Evolutionary conservation across 2,797 vertebrate genomes (phyloP), one percentile per base, ranked within the genome.

Genomic region (Okamejei kenojei): DNA sequence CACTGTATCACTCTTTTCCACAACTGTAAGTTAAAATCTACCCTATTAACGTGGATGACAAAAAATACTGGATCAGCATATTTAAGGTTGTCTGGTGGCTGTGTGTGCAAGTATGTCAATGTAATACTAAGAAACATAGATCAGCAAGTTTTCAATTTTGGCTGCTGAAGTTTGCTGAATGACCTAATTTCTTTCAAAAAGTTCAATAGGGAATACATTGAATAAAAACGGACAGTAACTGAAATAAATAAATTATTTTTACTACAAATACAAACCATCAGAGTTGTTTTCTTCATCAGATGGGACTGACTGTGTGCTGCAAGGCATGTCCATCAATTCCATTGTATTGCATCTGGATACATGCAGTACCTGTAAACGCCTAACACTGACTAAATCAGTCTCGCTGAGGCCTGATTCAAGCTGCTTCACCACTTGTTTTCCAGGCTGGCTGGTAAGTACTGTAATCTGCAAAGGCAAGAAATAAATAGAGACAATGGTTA

Each of bases 331-430:
- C 78, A 93, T 93, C 0, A 93, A 93, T 71, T 94, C 93, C 71
- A 95, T 93, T 93, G 82, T 91, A 79, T 94, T 94, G 94, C 90
- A 95, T 80, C 94, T 95, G 79, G 94, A 73, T 92, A 98, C 94
- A 93, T 98, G 97, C 0, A 98, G 95, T 23, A 99, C 97, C 93
- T 98, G 96, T 71, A 99, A 96, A 77, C 96, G 96, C 93, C 97
- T 95, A 93, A 99, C 95, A 0, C 94, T 96, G 93, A 96, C 94
- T 76, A 98, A 95, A 94, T 98, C 97, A 3, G 95, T 94, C 0
- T 97, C 97, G 94, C 95, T 97, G 78, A 99, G 94, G 0, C 97
- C 97, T 35, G 94, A 94, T 94, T 98, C 97, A 94, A 99, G 94
- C 90, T 96, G 96, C 93, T 93, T 96, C 80, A 97, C 96, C 73